Conservation (phyloP, 2,888 invertebrate genomes). For the Quadriops clusia region DNA sequence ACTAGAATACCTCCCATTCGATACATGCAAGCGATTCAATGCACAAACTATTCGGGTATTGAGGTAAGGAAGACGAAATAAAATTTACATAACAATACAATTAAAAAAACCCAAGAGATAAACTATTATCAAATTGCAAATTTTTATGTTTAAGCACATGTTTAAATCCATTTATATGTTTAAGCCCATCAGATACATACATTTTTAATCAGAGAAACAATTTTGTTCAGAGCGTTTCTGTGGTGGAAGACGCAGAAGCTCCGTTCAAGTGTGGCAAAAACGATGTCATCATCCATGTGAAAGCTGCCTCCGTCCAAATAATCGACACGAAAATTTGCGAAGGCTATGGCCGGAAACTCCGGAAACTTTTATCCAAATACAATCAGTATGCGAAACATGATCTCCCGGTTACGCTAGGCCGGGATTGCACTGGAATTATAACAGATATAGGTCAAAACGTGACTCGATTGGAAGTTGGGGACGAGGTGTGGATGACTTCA, state of each 20-base stretch:
- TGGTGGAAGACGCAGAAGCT: constrained; percentile 42
- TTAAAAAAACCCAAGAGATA: background rate
- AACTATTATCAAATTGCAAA: constrained; percentile 1
- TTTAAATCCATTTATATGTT: constrained; percentile 4
- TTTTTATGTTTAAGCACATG: constrained; percentile 5
- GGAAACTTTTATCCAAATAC: constrained; percentile 25
- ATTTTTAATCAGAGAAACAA: constrained; percentile 10
- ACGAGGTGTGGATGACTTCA: constrained; percentile 47
- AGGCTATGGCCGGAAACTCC: constrained; percentile 39
- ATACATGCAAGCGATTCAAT: constrained; percentile 40
- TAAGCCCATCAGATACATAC: background rate
- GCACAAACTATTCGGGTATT: constrained; percentile 36
- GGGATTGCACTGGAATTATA: constrained; percentile 51
- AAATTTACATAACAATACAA: background rate
- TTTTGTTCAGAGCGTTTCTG: constrained; percentile 41
- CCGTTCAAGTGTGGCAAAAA: constrained; percentile 41
- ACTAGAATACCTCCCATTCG: constrained; percentile 27
- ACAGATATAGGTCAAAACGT: constrained; percentile 48
- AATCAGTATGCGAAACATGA: constrained; percentile 33
- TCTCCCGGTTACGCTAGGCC: constrained; percentile 46
- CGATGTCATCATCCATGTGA: constrained; percentile 48
- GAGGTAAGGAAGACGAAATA: constrained; percentile 29
- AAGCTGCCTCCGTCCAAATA: constrained; percentile 46
- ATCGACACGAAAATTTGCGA: constrained; percentile 46
- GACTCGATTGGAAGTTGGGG: constrained; percentile 46